Evolutionary conservation across 2,888 invertebrate species (phyloP), one percentile per base, ranked within the genome.

Genomic region (Ctenicera cuprea): DNA sequence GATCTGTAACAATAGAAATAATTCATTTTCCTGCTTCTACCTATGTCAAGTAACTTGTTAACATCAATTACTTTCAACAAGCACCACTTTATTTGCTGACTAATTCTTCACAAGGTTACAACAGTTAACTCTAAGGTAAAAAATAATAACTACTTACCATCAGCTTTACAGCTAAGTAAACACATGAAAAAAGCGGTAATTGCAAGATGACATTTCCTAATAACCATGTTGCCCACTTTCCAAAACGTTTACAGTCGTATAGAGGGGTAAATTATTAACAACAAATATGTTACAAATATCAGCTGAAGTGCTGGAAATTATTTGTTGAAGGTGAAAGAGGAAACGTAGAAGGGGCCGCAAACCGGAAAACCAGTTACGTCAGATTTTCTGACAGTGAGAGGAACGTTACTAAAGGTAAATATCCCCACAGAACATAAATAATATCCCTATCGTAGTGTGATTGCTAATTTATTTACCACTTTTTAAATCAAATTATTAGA

Each of bases 311-410:
- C 57, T 48, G 20, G 43, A 61, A 61, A 59, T 50, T 69, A 38
- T 50, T 69, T 48, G 45, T 61, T 69, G 69, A 69, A 69, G 69
- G 69, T 69, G 69, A 69, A 69, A 69, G 69, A 69, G 69, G 59
- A 69, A 69, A 50, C 65, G 59, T 59, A 48, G 37, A 59, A 50
- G 59, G 61, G 69, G 50, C 50, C 48, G 50, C 22, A 62, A 62
- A 45, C 62, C 62, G 59, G 61, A 69, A 61, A 68, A 45, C 38
- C 45, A 62, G 61, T 38, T 67, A 59, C 14, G 59, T 59, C 59
- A 59, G 14, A 12, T 38, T n/a, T 38, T 11, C 0, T 38, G 11
- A 26, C 12, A 18, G 11, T 12, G 1, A 11, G 18, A 20, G 18
- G 16, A 59, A 38, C 12, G 0, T 3, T n/a, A 54, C 26, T 33